Percentiles rank a stretch among this genome's conserved stretches.
Conservation (phyloP, 2,888 invertebrate genomes). For the Nasonia oneida region DNA sequence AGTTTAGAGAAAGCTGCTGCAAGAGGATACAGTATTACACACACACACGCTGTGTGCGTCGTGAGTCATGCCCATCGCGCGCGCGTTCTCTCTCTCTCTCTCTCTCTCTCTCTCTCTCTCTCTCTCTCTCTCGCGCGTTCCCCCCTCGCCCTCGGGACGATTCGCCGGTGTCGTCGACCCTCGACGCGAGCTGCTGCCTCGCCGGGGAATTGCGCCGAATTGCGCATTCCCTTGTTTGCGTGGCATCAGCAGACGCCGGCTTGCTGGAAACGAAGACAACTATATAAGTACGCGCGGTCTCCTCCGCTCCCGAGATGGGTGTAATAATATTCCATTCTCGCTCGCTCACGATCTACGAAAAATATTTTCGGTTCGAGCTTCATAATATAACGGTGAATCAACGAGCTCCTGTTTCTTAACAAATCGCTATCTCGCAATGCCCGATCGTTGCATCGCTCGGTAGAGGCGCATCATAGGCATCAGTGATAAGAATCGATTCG, state of each 20-base stretch:
- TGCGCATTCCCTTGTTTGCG: slow-evolving; percentile 68
- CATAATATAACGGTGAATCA: neutral
- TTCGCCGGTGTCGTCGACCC: slow-evolving; percentile 73
- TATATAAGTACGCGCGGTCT: neutral
- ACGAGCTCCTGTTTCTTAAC: neutral
- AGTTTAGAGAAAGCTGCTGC: neutral
- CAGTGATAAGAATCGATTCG: too few species aligned
- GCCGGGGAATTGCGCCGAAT: slow-evolving; percentile 75
- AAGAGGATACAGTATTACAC: neutral
- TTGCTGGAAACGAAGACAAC: neutral
- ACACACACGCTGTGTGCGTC: slow-evolving; percentile 18
- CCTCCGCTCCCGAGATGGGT: too few species aligned
- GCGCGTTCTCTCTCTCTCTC: slow-evolving; percentile 41
- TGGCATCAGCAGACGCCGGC: slow-evolving; percentile 37
- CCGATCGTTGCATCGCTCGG: too few species aligned
- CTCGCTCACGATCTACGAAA: too few species aligned
- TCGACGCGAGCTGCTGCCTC: slow-evolving; percentile 60
- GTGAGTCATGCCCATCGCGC: slow-evolving; percentile 48
- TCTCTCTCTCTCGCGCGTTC: slow-evolving; percentile 57
- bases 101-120: slow-evolving; percentile 54
- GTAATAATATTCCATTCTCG: too few species aligned
- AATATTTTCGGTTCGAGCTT: too few species aligned
- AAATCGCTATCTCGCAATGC: too few species aligned
- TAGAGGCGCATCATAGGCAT: too few species aligned
- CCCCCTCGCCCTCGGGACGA: slow-evolving; percentile 53